Evolutionary conservation across 1,140 invertebrate species (phyloP), one percentile per base, ranked within the genome.

Genomic region (Philotrypesis tridentata): DNA sequence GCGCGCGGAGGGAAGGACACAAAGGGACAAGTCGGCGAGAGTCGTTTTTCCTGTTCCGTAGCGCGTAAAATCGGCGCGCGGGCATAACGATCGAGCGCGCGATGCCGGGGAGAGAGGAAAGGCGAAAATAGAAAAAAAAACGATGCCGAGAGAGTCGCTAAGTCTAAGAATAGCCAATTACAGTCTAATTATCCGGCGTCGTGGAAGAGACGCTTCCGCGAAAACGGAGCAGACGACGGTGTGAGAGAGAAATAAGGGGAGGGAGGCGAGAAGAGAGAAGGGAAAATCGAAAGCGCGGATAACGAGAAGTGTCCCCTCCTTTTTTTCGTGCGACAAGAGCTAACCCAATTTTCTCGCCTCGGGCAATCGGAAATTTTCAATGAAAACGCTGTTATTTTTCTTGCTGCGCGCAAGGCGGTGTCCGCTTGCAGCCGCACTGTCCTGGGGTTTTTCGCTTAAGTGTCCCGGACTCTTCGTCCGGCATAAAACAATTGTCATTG

Each of bases 161-260:
- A 55, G 73, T 82, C 80, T 77, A 77, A 82, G 80, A 82, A 82
- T 82, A 82, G 73, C 67, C 80, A 77, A 82, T 82, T 82, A 82
- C 80, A 63, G 73, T 71, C 65, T 82, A 82, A 82, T 82, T 82
- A 48, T 76, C 73, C 40, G 31, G 79, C 23, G 40, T 74, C 79
- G 79, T 65, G 70, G 70, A 73, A 80, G 40, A 70, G 78, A 17
- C 25, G 70, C 70, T 80, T 80, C 70, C 71, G 25, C 71, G 79
- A 80, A 80, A 79, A 70, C 21, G 33, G 12, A 78, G 63, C 75
- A 23, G 75, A 68, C 63, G 63, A 67, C 75, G 17, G 11, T 23
- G 61, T 1, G 14, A 29, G 1, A 33, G 37, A n/a, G 75, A 29
- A 29, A 60, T 11, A 29, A n/a, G n/a, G n/a, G n/a, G n/a, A n/a